Base-by-base conservation (phyloP, 2,888 invertebrate species). In the Tiliacea aurago region DNA sequence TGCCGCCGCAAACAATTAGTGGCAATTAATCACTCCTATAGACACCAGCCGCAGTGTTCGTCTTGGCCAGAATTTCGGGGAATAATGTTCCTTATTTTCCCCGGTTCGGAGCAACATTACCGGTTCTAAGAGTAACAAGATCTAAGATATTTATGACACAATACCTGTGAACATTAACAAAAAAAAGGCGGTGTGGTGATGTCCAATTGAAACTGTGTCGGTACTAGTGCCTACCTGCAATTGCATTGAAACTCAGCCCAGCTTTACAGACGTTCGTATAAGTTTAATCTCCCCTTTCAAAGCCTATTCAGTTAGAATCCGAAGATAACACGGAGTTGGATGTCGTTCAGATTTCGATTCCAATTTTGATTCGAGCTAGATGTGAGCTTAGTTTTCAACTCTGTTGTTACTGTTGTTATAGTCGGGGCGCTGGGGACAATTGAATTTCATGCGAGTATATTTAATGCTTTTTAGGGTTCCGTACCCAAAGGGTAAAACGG, bases 271-370 rank as follows among this genome's bases (percentile, higher is more conserved):
- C 80, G 64, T 65, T 70, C 70, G 51, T 76, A 76, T 82, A 83
- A 70, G 59, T 73, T 83, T 84, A 78, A 86, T 80, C 78, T 75
- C 64, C 75, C 83, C 78, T 81, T 88, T 83, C 80, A 77, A 81
- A 71, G 75, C 73, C 81, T 85, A 95, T 86, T 87, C 76, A 76
- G 73, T 66, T 80, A 80, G 76, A 74, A 76, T 71, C 61, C 49
- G 56, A 73, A 66, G 83, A 84, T 76, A 80, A 80, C 76, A 59
- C 41, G 13, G 37, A 70, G 63, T 84, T 59, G 64, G 65, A 70
- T 65, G 58, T 69, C 59, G 61, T 70, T 74, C 53, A 41, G 55
- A 68, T 62, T 76, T 76, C 51, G 41, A 43, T 69, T 86, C 43
- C 77, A 67, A 81, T 81, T 67, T 80, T 76, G 43, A 56, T 62